Percentiles rank a stretch among this genome's conserved stretches.
phyloP scores from a whole-genome alignment of 2,113 vertebrate genomes.

The Toxotes jaculatrix region DNA sequence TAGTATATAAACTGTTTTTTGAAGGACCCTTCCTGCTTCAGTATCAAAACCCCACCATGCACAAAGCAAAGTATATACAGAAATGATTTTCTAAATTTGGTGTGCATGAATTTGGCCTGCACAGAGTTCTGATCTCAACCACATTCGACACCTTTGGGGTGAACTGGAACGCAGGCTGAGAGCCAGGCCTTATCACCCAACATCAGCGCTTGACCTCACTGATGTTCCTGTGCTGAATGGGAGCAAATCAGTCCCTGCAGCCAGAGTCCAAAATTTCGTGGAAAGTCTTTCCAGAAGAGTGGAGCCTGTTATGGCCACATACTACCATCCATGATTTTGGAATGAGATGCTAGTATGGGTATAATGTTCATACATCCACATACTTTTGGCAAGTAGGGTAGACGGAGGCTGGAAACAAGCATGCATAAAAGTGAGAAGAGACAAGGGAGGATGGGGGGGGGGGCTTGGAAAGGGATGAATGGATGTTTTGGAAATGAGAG shows the following conservation, averaged over 20 bases:
- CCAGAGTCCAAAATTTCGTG: neutral
- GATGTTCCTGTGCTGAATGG: neutral
- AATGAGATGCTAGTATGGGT: neutral
- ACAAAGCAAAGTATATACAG: too few relatives aligned
- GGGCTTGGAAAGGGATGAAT: conserved; percentile 19
- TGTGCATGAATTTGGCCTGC: neutral
- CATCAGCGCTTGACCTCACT: neutral
- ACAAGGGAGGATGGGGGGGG: neutral
- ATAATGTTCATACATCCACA: neutral
- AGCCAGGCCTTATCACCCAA: neutral
- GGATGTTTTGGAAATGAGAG: conserved; percentile 48
- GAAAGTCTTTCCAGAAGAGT: neutral
- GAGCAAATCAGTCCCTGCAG: neutral
- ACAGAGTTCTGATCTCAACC: too few relatives aligned
- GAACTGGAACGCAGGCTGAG: too few relatives aligned
- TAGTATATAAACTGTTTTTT: too few relatives aligned
- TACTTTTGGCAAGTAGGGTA: neutral
- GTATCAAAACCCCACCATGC: neutral
- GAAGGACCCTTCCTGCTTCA: neutral
- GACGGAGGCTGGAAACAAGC: neutral
- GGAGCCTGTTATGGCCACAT: neutral
- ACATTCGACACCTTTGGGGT: neutral
- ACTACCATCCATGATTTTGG: conserved; percentile 5
- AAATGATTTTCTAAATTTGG: neutral
- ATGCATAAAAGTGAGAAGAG: conserved; percentile 1